phyloP scores from a whole-genome alignment of 2,888 invertebrate species.

The Drosophila rellima region DNA sequence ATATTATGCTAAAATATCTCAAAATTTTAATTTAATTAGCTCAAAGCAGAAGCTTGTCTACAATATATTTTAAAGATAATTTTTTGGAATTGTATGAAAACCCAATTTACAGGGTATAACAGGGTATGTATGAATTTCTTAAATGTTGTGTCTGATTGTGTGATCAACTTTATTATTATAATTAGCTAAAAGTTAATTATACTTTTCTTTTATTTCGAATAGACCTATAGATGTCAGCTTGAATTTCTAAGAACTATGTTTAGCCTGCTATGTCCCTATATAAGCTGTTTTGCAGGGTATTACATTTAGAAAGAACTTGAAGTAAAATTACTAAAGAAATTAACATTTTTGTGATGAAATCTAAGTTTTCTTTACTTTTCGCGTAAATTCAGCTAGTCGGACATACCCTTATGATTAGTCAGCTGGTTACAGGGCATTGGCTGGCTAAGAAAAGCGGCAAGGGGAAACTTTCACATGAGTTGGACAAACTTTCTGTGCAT shows the following conservation, averaged over 20 bases:
- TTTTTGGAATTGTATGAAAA: no score
- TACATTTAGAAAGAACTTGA: not conserved
- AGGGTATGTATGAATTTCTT: not conserved
- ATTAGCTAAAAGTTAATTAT: not conserved
- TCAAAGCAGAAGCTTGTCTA: no score
- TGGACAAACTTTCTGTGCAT: conserved; percentile 40
- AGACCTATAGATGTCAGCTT: not conserved
- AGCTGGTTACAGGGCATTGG: conserved; percentile 34
- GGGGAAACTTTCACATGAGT: conserved; percentile 22
- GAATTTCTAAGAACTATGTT: not conserved
- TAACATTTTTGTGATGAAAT: no score
- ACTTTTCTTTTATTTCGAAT: not conserved
- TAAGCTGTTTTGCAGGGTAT: not conserved
- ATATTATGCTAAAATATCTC: no score
- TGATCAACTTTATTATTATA: no score
- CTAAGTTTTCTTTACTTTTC: not conserved
- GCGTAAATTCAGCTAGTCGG: not conserved
- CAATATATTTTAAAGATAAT: not conserved
- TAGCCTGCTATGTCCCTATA: no score
- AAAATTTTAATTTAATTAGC: no score
- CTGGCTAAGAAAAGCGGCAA: not conserved
- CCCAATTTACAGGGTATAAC: not conserved
- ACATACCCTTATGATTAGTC: not conserved
- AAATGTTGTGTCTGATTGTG: no score
- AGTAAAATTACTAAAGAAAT: no score